These are phyloP conservation scores for Plemyria rubiginata DNA, from an alignment of 2,888 invertebrate genomes.

Conservation along the genomic window DNA sequence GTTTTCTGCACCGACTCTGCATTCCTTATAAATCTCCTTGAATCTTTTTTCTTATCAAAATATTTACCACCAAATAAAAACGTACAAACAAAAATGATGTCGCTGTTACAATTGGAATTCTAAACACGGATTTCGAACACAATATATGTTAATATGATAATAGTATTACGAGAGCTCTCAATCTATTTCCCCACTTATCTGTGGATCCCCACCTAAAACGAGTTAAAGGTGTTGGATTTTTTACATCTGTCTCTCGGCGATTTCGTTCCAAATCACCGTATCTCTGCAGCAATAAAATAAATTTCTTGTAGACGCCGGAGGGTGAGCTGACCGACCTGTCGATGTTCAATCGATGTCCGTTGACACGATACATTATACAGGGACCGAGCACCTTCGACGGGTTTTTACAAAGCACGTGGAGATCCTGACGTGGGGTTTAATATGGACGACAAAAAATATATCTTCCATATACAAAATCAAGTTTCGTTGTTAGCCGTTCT, in stretches of 20 bases:
- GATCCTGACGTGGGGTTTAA: conserved; percentile 83
- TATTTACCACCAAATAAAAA: conserved; percentile 59
- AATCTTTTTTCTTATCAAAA: conserved; percentile 67
- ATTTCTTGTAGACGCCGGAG: conserved; percentile 82
- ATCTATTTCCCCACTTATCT: conserved; percentile 80
- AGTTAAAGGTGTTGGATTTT: conserved; percentile 80
- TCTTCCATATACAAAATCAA: conserved; percentile 72
- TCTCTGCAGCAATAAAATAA: conserved; percentile 83
- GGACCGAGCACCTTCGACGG: conserved; percentile 76
- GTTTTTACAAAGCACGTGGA: conserved; percentile 83
- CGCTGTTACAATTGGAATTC: conserved; percentile 64
- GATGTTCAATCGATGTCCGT: conserved; percentile 83
- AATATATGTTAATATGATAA: conserved; percentile 76
- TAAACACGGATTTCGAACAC: conserved; percentile 65
- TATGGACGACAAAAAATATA: conserved; percentile 79
- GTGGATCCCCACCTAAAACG: conserved; percentile 69
- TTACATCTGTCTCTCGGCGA: conserved; percentile 83
- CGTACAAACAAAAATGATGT: conserved; percentile 56
- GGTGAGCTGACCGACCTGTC: conserved; percentile 75
- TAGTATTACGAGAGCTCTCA: conserved; percentile 71
- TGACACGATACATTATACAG: conserved; percentile 84
- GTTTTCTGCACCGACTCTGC: conserved; percentile 62
- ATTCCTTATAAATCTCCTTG: conserved; percentile 69
- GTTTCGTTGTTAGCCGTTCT: conserved; percentile 57
- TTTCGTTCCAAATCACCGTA: conserved; percentile 82